phyloP scores from a whole-genome alignment of 2,888 invertebrate species.

The Siphlonurus alternatus region DNA sequence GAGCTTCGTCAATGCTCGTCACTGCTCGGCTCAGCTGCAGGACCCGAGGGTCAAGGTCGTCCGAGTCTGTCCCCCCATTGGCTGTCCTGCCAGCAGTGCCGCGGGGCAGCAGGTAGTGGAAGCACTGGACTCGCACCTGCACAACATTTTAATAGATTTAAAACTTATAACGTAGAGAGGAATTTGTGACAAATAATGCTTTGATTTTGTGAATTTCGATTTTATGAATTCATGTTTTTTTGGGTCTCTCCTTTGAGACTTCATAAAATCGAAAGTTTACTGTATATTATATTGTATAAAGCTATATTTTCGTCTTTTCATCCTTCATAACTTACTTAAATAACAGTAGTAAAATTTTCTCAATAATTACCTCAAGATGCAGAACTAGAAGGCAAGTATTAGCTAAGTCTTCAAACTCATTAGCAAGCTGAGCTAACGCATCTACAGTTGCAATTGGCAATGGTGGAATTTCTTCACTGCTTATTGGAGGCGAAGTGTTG shows the following conservation, averaged over 20 bases:
- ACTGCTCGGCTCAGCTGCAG: constrained; percentile 62
- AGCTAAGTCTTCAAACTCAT: constrained; percentile 73
- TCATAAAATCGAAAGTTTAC: too few relatives aligned
- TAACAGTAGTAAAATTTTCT: too few relatives aligned
- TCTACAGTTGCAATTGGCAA: constrained; percentile 41
- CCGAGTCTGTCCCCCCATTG: constrained; percentile 44
- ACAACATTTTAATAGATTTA: constrained; percentile 19
- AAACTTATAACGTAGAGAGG: background rate
- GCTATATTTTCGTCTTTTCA: too few relatives aligned
- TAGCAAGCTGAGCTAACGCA: constrained; percentile 49
- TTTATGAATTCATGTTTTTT: too few relatives aligned
- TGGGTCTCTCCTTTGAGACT: too few relatives aligned
- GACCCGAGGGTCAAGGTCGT: constrained; percentile 60
- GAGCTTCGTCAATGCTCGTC: constrained; percentile 56
- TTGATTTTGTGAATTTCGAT: too few relatives aligned
- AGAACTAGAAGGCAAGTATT: constrained; percentile 81
- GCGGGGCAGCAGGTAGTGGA: constrained; percentile 67
- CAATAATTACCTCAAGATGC: constrained; percentile 74
- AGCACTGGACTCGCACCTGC: constrained; percentile 81
- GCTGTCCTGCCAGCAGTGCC: constrained; percentile 26
- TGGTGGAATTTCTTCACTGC: constrained; percentile 11
- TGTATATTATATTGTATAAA: too few relatives aligned
- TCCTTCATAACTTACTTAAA: too few relatives aligned
- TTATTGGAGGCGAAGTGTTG: background rate
- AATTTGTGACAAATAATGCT: background rate